A percentile compares a stretch with the other conserved stretches of the same genome.
phyloP scores from a whole-genome alignment of 1,140 invertebrate genomes.

The Limonius californicus region DNA sequence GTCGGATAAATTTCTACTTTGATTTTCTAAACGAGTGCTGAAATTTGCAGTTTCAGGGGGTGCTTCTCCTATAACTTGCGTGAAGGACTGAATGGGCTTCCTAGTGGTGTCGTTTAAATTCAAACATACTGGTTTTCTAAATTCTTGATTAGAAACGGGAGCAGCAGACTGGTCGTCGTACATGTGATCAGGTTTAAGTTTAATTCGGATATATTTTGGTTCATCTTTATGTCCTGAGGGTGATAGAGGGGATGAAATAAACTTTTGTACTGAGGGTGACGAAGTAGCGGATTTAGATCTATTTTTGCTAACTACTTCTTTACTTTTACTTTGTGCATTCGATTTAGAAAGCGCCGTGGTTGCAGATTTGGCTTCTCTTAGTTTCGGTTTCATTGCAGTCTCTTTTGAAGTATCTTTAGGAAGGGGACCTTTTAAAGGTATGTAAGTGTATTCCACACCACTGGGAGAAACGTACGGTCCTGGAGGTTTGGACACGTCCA shows the following conservation, averaged over 20 bases:
- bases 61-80: constrained; percentile 35
- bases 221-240: constrained; percentile 41
- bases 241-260: constrained; percentile 22
- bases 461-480: constrained; percentile 39
- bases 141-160: constrained; percentile 16
- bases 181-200: constrained; percentile 61
- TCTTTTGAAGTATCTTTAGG: constrained; percentile 31
- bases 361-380: constrained; percentile 21
- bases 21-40: constrained; percentile 35
- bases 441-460: constrained; percentile 46
- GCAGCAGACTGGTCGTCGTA: constrained; percentile 52
- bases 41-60: constrained; percentile 37
- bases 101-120: constrained; percentile 24
- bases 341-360: constrained; percentile 15
- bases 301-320: constrained; percentile 16
- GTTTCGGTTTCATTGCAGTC: background rate
- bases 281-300: constrained; percentile 33
- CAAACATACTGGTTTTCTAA: constrained; percentile 31
- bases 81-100: constrained; percentile 18
- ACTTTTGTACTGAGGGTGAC: constrained; percentile 28
- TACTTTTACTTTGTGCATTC: constrained; percentile 9
- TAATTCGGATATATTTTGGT: constrained; percentile 60
- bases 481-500: constrained; percentile 25
- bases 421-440: constrained; percentile 45
- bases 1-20: constrained; percentile 47